Evolutionary conservation across 1,140 invertebrate genomes (phyloP).

Genomic region (Bursaphelenchus mucronatus): DNA sequence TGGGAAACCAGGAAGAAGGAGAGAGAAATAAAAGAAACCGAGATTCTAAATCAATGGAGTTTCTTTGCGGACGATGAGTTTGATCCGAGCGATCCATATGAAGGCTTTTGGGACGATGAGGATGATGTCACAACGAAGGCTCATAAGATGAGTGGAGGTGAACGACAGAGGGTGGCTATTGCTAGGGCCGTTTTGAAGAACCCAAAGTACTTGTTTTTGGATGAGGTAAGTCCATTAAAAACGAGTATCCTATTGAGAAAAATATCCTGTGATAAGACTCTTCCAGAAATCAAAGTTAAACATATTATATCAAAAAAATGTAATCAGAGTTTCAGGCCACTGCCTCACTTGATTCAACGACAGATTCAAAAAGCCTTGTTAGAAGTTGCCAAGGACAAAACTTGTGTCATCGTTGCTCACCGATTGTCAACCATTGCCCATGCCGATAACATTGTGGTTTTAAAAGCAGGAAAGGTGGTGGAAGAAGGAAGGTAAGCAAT

Average conservation of each 20-base stretch:
- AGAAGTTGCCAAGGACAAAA: slow-evolving; percentile 27
- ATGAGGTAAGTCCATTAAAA: slow-evolving; percentile 70
- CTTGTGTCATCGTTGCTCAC: slow-evolving; percentile 42
- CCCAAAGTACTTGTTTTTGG: slow-evolving; percentile 76
- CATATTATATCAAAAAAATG: too few relatives aligned
- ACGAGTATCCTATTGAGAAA: too few relatives aligned
- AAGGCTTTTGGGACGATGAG: too few relatives aligned
- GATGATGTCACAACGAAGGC: too few relatives aligned
- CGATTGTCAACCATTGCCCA: slow-evolving; percentile 46
- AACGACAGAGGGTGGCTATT: slow-evolving; percentile 88
- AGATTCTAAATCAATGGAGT: too few relatives aligned
- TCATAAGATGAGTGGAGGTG: slow-evolving; percentile 68
- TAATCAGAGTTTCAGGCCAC: slow-evolving; percentile 54
- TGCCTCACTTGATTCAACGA: slow-evolving; percentile 60
- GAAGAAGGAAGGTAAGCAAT: too few relatives aligned
- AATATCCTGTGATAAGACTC: too few relatives aligned
- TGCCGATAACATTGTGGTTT: slow-evolving; percentile 50
- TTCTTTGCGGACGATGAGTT: too few relatives aligned
- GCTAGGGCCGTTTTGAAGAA: slow-evolving; percentile 81
- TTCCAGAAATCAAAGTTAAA: too few relatives aligned
- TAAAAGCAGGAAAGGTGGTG: slow-evolving; percentile 46
- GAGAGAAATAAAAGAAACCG: too few relatives aligned
- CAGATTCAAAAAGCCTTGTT: slow-evolving; percentile 63
- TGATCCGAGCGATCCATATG: too few relatives aligned
- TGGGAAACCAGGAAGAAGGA: too few relatives aligned